phyloP scores from a whole-genome alignment of 2,888 invertebrate species.

The Geophilus truncorum region DNA sequence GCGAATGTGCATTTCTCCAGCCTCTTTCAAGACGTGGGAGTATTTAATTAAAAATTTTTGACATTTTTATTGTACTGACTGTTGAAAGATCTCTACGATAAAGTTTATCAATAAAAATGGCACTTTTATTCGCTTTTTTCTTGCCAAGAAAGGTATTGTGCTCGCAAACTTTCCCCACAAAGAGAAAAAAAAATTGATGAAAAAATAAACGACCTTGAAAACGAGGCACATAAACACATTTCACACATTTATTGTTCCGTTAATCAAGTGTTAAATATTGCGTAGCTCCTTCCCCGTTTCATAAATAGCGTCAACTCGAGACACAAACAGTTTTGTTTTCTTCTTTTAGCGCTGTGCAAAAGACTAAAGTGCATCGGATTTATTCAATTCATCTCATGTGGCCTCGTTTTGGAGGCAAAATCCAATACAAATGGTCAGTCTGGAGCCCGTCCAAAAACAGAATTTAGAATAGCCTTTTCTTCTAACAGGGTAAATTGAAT shows the following conservation, averaged over 20 bases:
- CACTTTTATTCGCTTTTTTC: neutral
- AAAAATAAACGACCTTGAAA: neutral
- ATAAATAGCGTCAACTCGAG: neutral
- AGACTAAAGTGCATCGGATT: neutral
- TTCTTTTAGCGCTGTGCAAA: neutral
- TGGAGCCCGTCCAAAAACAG: neutral
- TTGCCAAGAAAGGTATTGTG: no score
- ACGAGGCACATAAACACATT: neutral
- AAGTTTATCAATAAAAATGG: neutral
- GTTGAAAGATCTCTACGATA: neutral
- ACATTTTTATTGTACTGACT: neutral
- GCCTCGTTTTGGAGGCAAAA: neutral
- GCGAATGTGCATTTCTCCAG: no score
- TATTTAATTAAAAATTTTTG: neutral
- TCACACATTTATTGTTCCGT: neutral
- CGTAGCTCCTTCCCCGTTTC: neutral
- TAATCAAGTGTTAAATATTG: neutral
- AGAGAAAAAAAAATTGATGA: no score
- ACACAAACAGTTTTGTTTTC: constrained; percentile 17
- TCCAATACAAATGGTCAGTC: neutral
- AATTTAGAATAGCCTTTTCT: no score
- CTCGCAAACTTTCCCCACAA: no score
- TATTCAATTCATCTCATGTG: neutral
- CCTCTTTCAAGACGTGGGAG: neutral
- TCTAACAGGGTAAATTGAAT: no score